These are phyloP conservation scores for Diadromus collaris DNA, from an alignment of 2,888 invertebrate species.

Conservation along the genomic window DNA sequence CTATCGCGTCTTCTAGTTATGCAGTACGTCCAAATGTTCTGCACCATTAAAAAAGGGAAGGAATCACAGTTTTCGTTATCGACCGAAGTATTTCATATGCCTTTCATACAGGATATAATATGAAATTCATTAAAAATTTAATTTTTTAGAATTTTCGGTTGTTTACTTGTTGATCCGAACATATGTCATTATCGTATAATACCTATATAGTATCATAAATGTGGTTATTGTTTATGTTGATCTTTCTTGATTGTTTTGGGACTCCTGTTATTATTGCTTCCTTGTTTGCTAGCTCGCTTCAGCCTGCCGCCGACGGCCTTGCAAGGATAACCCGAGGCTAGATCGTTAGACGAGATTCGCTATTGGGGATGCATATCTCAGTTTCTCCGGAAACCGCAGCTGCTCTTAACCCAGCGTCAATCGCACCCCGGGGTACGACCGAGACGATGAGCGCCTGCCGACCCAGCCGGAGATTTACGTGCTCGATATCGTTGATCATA, in stretches of 20 bases:
- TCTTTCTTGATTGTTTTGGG: slow-evolving; percentile 1
- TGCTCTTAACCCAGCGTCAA: slow-evolving; percentile 10
- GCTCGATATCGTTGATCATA: slow-evolving; percentile 43
- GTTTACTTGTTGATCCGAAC: background rate
- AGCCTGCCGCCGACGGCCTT: background rate
- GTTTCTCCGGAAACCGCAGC: slow-evolving; percentile 39
- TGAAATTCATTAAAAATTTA: too few species aligned
- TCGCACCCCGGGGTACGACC: slow-evolving; percentile 30
- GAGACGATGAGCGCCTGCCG: slow-evolving; percentile 8
- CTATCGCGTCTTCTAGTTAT: too few species aligned
- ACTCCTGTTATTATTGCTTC: background rate
- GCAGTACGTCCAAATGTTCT: background rate
- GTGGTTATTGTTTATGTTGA: background rate
- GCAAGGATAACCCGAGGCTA: slow-evolving; percentile 8
- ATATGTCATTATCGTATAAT: too few species aligned
- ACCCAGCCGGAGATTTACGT: slow-evolving; percentile 39
- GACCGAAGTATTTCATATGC: background rate
- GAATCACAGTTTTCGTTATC: background rate
- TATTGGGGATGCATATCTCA: slow-evolving; percentile 51
- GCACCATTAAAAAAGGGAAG: background rate
- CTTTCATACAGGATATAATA: too few species aligned
- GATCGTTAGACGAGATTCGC: slow-evolving; percentile 40
- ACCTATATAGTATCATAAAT: background rate
- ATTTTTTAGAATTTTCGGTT: background rate
- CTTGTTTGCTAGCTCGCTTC: background rate